Evolutionary conservation across 2,888 invertebrate species (phyloP).

Genomic region (Hydrotaea diabolus): DNA sequence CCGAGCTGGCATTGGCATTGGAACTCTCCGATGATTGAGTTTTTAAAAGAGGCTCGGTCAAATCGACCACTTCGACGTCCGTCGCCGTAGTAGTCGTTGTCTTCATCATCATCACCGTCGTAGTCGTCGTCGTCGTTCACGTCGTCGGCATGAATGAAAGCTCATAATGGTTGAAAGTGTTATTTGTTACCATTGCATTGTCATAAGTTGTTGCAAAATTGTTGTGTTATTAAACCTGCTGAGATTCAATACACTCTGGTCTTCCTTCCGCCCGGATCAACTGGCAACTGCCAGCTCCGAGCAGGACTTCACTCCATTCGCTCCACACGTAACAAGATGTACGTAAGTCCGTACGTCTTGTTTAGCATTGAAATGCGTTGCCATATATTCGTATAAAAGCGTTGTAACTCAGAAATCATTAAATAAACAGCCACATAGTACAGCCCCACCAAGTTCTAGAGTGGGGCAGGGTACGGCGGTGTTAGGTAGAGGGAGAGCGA

Average conservation of each 20-base stretch:
- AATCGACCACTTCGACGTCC: conserved; percentile 20
- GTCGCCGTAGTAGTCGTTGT: conserved; percentile 2
- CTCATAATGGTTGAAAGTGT: conserved; percentile 67
- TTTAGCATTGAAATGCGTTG: conserved; percentile 66
- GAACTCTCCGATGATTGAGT: conserved; percentile 58
- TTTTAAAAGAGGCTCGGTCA: conserved; percentile 68
- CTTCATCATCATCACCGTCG: conserved; percentile 19
- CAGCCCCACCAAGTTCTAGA: not conserved
- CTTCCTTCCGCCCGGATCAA: conserved; percentile 42
- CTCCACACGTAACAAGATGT: not conserved
- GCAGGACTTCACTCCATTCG: conserved; percentile 4
- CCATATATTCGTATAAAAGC: conserved; percentile 66
- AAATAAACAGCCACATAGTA: conserved; percentile 70
- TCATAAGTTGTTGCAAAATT: conserved; percentile 79
- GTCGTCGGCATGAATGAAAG: conserved; percentile 67
- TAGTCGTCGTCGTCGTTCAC: conserved; percentile 15
- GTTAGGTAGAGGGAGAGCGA: conserved; percentile 25
- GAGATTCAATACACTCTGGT: conserved; percentile 70
- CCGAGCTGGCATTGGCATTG: conserved; percentile 10
- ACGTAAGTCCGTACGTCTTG: conserved; percentile 55
- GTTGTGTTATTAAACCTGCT: conserved; percentile 79
- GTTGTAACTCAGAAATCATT: conserved; percentile 79
- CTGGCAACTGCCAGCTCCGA: conserved; percentile 18
- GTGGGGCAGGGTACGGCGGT: not conserved
- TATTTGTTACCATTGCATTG: conserved; percentile 69